A percentile compares a stretch with the other conserved stretches of the same genome.
Conservation (phyloP, 1,140 invertebrate species). For the Nixonia krombeini region DNA sequence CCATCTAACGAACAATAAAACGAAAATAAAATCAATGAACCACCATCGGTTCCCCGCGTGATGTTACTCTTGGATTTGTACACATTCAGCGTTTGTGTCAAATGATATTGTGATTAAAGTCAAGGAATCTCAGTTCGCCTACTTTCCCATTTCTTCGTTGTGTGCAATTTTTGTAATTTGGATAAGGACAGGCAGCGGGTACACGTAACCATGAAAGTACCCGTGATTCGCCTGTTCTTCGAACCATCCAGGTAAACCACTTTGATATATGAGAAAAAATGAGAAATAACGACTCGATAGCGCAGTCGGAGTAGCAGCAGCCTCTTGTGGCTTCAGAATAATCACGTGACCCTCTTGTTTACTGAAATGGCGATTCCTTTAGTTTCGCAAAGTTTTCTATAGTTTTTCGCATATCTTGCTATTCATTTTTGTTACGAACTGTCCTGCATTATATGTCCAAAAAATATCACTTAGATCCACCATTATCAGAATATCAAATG, state of each 20-base stretch:
- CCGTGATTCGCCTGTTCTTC: neutral
- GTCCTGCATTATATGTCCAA: too few species aligned
- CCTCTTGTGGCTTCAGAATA: constrained; percentile 13
- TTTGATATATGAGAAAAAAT: neutral
- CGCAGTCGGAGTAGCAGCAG: neutral
- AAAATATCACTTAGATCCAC: too few species aligned
- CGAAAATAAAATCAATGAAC: too few species aligned
- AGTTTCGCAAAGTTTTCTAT: constrained; percentile 46
- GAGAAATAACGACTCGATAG: neutral
- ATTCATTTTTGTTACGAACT: too few species aligned
- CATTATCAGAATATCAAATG: too few species aligned
- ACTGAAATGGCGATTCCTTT: constrained; percentile 64
- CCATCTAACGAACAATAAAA: too few species aligned
- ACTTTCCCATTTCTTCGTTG: too few species aligned
- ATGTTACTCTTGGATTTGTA: neutral
- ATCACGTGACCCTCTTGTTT: constrained; percentile 68
- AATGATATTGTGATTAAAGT: constrained; percentile 3
- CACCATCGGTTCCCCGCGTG: too few species aligned
- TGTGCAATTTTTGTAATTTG: neutral
- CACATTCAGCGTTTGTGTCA: constrained; percentile 2
- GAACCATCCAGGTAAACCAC: neutral
- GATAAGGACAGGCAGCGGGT: neutral
- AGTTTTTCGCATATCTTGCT: neutral
- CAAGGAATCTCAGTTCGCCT: neutral
- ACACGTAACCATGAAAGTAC: neutral